Evolutionary conservation across 2,797 vertebrate species (phyloP).

Genomic region (Chiloscyllium punctatum): DNA sequence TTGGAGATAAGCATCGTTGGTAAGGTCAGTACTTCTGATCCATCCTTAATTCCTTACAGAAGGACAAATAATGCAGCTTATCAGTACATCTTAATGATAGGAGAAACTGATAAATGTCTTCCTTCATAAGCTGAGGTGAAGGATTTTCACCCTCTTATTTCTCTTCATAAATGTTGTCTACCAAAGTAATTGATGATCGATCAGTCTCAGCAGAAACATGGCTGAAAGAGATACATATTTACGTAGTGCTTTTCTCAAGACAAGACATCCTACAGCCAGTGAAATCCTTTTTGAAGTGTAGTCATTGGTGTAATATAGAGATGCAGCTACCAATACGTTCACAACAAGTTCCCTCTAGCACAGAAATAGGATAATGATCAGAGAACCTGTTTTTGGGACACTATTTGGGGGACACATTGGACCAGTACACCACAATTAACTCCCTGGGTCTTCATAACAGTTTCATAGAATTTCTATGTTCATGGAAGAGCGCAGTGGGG

Average conservation of each 20-base stretch:
- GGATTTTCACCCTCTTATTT: neutral
- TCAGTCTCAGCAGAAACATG: neutral
- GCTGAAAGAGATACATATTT: neutral
- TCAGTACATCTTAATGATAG: neutral
- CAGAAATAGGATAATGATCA: neutral
- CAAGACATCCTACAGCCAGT: neutral
- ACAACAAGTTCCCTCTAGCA: neutral
- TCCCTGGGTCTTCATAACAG: neutral
- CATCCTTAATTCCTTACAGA: too few relatives aligned
- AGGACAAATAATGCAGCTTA: too few relatives aligned
- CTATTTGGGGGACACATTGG: neutral
- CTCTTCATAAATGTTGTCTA: neutral
- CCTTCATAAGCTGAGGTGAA: neutral
- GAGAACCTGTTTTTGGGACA: neutral
- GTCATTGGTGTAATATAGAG: neutral
- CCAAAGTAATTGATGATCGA: neutral
- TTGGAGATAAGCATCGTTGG: too few relatives aligned
- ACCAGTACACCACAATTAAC: neutral
- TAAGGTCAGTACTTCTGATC: too few relatives aligned
- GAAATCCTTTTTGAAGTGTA: neutral
- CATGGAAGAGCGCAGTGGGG: neutral
- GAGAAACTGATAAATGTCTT: neutral
- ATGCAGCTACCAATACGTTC: neutral
- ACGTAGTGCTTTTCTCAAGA: neutral
- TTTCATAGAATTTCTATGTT: neutral